These are phyloP conservation scores for Maccullochella peelii DNA, from an alignment of 2,113 vertebrate species.

Conservation along the genomic window DNA sequence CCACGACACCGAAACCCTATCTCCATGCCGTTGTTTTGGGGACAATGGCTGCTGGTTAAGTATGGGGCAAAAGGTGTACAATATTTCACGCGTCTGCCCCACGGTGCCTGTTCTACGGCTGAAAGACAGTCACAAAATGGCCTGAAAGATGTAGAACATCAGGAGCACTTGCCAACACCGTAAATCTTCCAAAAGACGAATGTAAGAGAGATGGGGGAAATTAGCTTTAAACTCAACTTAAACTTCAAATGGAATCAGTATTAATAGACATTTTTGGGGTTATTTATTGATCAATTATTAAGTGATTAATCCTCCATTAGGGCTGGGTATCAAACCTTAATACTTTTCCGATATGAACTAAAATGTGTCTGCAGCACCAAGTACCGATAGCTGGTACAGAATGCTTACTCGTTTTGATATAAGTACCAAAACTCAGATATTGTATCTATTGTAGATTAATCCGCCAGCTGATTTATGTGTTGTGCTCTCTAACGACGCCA, in stretches of 20 bases:
- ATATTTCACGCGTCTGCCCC: slow-evolving; percentile 58
- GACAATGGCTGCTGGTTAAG: slow-evolving; percentile 78
- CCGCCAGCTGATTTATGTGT: no score
- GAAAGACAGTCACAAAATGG: slow-evolving; percentile 52
- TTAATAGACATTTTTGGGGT: background rate
- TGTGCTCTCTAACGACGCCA: no score
- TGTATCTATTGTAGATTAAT: no score
- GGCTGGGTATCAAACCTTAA: background rate
- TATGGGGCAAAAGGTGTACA: slow-evolving; percentile 59
- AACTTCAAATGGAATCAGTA: background rate
- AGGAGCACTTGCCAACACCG: slow-evolving; percentile 3
- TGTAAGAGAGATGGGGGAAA: background rate
- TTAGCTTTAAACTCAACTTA: background rate
- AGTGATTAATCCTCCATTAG: background rate
- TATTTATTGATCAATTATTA: background rate
- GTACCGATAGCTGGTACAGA: no score
- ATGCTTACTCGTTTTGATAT: no score
- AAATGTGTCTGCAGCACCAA: background rate
- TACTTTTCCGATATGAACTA: background rate
- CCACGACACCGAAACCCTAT: slow-evolving; percentile 74
- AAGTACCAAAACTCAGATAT: no score
- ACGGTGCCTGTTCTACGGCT: slow-evolving; percentile 46
- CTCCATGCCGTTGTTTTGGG: slow-evolving; percentile 71
- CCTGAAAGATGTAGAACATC: slow-evolving; percentile 55
- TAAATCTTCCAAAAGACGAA: slow-evolving; percentile 40